These are phyloP conservation scores for Enhydra lutris DNA, from an alignment of 2,113 vertebrate genomes.

Conservation along the genomic window DNA sequence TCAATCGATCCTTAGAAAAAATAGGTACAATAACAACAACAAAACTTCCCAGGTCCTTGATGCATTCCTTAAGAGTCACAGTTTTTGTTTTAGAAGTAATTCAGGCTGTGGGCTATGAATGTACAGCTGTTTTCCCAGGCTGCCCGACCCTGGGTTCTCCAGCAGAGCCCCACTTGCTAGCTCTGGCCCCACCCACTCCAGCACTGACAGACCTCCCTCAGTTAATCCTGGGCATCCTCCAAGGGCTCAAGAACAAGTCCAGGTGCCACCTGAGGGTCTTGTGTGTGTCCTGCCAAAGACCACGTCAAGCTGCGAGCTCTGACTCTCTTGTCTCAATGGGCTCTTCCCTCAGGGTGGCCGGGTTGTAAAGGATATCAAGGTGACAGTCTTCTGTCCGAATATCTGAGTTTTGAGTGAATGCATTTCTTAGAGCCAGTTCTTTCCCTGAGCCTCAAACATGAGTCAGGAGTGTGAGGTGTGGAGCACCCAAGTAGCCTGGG, in stretches of 20 bases:
- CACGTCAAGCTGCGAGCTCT: background rate
- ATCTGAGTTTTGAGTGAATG: background rate
- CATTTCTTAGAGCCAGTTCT: background rate
- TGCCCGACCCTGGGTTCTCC: background rate
- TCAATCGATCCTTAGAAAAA: background rate
- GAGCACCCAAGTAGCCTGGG: background rate
- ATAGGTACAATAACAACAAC: background rate
- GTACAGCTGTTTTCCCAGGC: background rate
- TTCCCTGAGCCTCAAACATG: background rate
- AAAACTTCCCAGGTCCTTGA: background rate
- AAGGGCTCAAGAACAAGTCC: background rate
- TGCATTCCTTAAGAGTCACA: background rate
- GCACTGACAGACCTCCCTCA: background rate
- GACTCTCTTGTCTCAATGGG: background rate
- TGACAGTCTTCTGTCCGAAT: background rate
- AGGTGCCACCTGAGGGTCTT: background rate
- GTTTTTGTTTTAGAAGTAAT: background rate
- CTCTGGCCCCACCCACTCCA: background rate
- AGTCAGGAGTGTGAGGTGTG: background rate
- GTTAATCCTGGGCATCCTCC: background rate
- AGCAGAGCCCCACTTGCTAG: background rate
- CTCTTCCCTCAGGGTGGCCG: background rate
- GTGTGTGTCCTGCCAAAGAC: too few relatives aligned
- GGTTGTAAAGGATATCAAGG: background rate
- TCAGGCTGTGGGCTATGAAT: background rate